Evolutionary conservation across 2,113 vertebrate genomes (phyloP), one percentile per base, ranked within the genome.

Genomic region (Manacus vitellinus): DNA sequence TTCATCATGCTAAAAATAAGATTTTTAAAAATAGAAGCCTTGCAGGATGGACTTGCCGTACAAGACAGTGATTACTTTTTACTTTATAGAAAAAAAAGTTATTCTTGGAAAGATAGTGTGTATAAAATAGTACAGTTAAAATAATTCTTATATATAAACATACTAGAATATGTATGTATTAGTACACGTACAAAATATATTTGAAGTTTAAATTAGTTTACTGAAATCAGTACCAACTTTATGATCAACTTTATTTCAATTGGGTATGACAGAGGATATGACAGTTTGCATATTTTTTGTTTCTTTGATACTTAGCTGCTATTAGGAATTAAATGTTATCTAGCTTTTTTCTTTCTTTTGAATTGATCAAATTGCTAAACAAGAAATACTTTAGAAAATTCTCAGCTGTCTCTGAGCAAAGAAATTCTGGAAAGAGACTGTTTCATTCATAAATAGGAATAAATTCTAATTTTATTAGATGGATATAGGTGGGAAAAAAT

Each of bases 201-300:
- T 77, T 87, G 9, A 58, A 39, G 24, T 58, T 39, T 39, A 44
- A 85, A 89, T 82, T 82, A 49, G 5, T 2, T 61, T 76, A 91
- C 59, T 81, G 83, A 95, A 97, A 96, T 94, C 82, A 95, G 51
- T 37, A 31, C 4, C 80, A 97, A 83, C 66, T 92, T 92, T 56
- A 44, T 49, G 39, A 43, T 84, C 95, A 77, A 95, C 71, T 95
- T 86, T 73, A 77, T 61, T 95, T 95, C 35, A 89, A 39, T 80
- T 90, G 16, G 12, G 12, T 63, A 41, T 41, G 37, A 63, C 44
- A 51, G 11, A 79, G 28, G 28, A 31, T 75, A 75, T 37, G n/a
- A 22, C 12, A 49, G 12, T 28, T 75, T 79, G 12, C 33, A 14
- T 68, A 39, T 37, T 72, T 89, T 51, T 79, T 86, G 6, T 76